Base-by-base conservation (phyloP, 2,113 vertebrate genomes). In the Apistogramma diplotaenia region DNA sequence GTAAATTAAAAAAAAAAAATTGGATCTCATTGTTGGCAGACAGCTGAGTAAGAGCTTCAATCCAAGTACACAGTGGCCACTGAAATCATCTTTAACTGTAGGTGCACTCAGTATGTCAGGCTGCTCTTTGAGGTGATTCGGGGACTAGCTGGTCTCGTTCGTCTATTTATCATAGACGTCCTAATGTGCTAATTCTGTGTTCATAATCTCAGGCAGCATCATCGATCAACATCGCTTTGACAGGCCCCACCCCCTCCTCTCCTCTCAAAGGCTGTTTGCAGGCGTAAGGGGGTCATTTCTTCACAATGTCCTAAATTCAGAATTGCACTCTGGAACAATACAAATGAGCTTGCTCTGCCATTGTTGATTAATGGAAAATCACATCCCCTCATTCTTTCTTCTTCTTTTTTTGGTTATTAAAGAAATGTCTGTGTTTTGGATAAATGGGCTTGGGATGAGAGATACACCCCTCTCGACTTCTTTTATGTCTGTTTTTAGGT, bases 221-320 rank as follows among this genome's bases (percentile, higher is more conserved):
- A 98, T 99, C 96, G 92, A 97, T 99, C 97, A 98, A 75, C 96
- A 96, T 97, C 93, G 96, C 91, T 94, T 95, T 97, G 97, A 97
- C 97, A 96, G 78, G 54, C 72, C 71, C 90, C 77, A 11, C 77
- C 76, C 81, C 84, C 77, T 2, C 70, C 65, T 84, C 51, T 70
- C 78, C 84, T 81, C 81, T 76, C 79, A 51, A 82, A 89, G 77
- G 95, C 96, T 94, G 95, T 94, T 94, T 94, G 93, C 95, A 96
- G 94, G 96, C 96, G 96, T 89, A 93, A 92, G 90, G 86, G 93
- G 96, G 96, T 97, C 96, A 96, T 97, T 96, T 97, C 96, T 96
- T 95, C 94, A 95, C 94, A 91, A 94, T 95, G 96, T 97, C 96
- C 96, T 95, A 94, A 95, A 97, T 97, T 95, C 96, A 95, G 95